Conservation (phyloP, 2,888 invertebrate genomes). For the Drosophila nigritarsus region DNA sequence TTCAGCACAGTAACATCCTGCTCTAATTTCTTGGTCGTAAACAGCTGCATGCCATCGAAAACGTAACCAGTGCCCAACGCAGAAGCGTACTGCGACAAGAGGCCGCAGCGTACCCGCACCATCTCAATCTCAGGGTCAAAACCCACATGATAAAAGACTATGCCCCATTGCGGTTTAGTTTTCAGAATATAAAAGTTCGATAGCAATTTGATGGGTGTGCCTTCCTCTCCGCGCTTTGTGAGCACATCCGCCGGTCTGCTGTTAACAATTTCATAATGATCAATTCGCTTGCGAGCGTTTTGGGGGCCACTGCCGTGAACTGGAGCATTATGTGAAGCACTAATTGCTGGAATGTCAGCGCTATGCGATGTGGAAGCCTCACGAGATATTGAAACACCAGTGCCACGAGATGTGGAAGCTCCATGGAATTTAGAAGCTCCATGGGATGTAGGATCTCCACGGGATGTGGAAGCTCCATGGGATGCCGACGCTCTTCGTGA, state of each 20-base stretch:
- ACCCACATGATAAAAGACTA: constrained; percentile 91
- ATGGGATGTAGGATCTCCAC: not conserved
- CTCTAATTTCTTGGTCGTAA: constrained; percentile 87
- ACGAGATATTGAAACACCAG: not conserved
- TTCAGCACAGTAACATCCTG: constrained; percentile 87
- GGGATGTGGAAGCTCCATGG: not conserved
- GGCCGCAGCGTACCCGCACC: constrained; percentile 87
- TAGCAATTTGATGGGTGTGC: constrained; percentile 86
- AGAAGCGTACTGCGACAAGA: constrained; percentile 87
- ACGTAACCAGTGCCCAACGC: constrained; percentile 88
- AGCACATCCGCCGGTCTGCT: constrained; percentile 79
- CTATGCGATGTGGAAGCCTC: not conserved
- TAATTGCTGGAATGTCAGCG: not conserved
- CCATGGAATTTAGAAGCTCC: not conserved
- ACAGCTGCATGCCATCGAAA: constrained; percentile 91
- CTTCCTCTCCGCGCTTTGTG: constrained; percentile 86
- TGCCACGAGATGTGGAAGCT: constrained; percentile 1
- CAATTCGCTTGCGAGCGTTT: constrained; percentile 40
- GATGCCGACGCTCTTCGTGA: not conserved
- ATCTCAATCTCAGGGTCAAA: constrained; percentile 90
- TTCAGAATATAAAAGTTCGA: constrained; percentile 90
- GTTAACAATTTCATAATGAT: constrained; percentile 74
- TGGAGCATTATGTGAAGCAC: not conserved
- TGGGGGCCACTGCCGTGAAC: not conserved
- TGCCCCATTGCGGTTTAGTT: constrained; percentile 88